These are phyloP conservation scores for Chelon auratus DNA, from an alignment of 2,797 vertebrate genomes.

Conservation along the genomic window DNA sequence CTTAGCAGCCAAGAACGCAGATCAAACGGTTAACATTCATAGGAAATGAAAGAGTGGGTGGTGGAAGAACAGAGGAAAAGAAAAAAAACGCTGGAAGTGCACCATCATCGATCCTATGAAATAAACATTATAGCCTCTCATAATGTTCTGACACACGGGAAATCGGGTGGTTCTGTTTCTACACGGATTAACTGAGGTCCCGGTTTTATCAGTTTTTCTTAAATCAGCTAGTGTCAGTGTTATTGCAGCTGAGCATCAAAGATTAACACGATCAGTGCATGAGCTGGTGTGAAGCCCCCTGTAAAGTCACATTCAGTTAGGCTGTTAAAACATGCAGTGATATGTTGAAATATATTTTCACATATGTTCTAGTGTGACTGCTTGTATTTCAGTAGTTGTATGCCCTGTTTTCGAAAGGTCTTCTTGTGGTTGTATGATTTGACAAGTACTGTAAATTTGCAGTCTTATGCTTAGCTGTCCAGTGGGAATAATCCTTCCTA, in stretches of 20 bases:
- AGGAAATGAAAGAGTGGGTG: constrained; percentile 12
- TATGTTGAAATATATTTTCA: neutral
- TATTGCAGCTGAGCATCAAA: constrained; percentile 24
- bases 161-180: constrained; percentile 12
- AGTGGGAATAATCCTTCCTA: neutral
- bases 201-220: constrained; percentile 2
- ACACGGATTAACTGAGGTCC: constrained; percentile 10
- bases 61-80: constrained; percentile 5
- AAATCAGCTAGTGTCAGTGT: constrained; percentile 21
- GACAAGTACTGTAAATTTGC: neutral
- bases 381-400: neutral
- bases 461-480: neutral
- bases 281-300: neutral
- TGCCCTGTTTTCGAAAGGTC: neutral
- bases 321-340: constrained; percentile 1
- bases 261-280: constrained; percentile 6
- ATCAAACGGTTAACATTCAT: constrained; percentile 10
- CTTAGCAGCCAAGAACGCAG: constrained; percentile 2
- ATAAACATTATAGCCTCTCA: constrained; percentile 32
- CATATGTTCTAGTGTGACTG: neutral
- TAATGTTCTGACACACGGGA: constrained; percentile 3
- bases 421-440: neutral
- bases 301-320: constrained; percentile 5
- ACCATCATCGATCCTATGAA: constrained; percentile 24
- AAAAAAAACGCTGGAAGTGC: constrained; percentile 2